These are phyloP conservation scores for Tachysurus fulvidraco DNA, from an alignment of 2,113 vertebrate genomes.

Conservation along the genomic window DNA sequence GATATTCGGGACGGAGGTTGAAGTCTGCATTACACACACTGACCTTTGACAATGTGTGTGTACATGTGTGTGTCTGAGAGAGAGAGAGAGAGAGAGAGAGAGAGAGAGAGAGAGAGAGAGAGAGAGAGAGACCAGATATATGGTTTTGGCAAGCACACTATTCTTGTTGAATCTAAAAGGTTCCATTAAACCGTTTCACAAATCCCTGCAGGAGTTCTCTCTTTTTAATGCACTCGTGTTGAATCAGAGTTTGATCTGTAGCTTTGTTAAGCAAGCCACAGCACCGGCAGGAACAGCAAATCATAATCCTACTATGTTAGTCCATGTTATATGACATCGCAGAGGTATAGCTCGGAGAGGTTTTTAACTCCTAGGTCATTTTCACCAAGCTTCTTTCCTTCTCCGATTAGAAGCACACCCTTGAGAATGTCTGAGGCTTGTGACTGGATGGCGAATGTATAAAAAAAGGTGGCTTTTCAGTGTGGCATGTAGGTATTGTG, in stretches of 20 bases:
- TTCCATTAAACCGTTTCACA: not conserved
- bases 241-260: not conserved
- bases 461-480: not conserved
- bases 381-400: not conserved
- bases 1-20: not conserved
- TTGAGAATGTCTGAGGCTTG: not conserved
- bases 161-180: not conserved
- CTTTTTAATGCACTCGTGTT: not conserved
- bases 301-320: not conserved
- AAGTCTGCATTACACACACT: conserved; percentile 6
- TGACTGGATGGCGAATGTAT: not conserved
- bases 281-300: not conserved
- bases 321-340: not conserved
- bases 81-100: not conserved
- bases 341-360: not conserved
- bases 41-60: conserved; percentile 8
- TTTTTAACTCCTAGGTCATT: not conserved
- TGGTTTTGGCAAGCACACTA: not conserved
- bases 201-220: not conserved
- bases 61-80: not conserved
- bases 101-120: not conserved
- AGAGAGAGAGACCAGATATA: not conserved
- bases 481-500: not conserved
- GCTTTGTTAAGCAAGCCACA: not conserved
- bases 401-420: not conserved